Evolutionary conservation across 2,888 invertebrate species (phyloP).

Genomic region (Ferdinandea cuprea): DNA sequence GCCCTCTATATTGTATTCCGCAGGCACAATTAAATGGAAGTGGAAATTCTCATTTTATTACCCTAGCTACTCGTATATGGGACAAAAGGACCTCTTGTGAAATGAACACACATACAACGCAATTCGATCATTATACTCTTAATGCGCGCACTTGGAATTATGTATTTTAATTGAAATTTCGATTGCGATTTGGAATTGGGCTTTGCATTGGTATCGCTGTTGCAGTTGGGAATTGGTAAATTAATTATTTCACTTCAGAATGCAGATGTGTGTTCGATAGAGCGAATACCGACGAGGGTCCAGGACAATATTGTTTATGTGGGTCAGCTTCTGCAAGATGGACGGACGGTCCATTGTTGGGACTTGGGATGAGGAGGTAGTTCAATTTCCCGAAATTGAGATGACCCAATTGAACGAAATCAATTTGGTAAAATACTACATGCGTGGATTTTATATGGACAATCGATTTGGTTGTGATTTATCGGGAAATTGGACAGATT

Average conservation of each 20-base stretch:
- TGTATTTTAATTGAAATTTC: conserved; percentile 66
- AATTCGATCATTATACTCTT: conserved; percentile 65
- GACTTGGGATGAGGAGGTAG: conserved; percentile 14
- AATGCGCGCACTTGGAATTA: conserved; percentile 66
- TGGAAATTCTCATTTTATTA: conserved; percentile 18
- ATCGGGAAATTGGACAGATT: too few relatives aligned
- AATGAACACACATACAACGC: conserved; percentile 46
- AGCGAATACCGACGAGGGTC: neutral
- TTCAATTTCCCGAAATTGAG: conserved; percentile 55
- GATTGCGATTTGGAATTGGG: conserved; percentile 30
- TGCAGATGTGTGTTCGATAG: conserved; percentile 30
- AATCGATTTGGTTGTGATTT: too few relatives aligned
- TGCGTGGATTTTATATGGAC: too few relatives aligned
- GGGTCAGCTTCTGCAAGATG: conserved; percentile 33
- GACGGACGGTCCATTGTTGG: conserved; percentile 28
- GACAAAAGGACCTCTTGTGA: conserved; percentile 47
- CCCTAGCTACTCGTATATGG: too few relatives aligned
- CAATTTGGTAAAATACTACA: conserved; percentile 5
- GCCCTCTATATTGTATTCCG: conserved; percentile 55
- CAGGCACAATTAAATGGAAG: conserved; percentile 23
- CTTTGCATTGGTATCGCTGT: neutral
- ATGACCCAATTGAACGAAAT: conserved; percentile 61
- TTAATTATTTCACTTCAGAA: conserved; percentile 62
- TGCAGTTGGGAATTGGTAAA: conserved; percentile 51
- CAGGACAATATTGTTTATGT: conserved; percentile 15